Base-by-base conservation (phyloP, 2,888 invertebrate species). In the Epinotia bilunana region DNA sequence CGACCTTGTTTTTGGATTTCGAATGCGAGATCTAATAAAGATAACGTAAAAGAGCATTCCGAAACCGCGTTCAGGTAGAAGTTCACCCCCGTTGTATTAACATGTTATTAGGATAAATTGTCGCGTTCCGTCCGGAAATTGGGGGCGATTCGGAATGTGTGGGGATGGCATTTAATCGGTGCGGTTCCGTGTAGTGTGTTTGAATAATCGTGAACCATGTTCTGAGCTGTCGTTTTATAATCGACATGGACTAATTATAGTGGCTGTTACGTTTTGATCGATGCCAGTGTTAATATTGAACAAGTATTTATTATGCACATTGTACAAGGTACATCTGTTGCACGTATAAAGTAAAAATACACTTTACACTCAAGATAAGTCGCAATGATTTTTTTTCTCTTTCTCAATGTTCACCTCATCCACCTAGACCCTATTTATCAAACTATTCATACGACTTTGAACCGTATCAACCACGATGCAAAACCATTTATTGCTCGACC, bases 91-190 rank as follows among this genome's bases (percentile, higher is more conserved):
- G 73, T 77, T 81, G 81, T 88, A 87, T 89, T 88, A 88, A 86
- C 89, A 88, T 90, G 90, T 88, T 90, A 90, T 91, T 91, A 86
- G 86, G 87, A 88, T 91, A 90, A 90, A 87, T 83, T 87, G 88
- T 87, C 86, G 87, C 87, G 80, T 82, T 81, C 78, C 80, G 69
- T 76, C 80, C 81, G 84, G 84, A 86, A 86, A 86, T 86, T 80
- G 79, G 85, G 85, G 87, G 86, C 83, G 83, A 83, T 83, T 85
- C 81, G 81, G 82, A 81, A 83, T 79, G 64, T 71, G 77, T 70
- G 76, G 64, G 76, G 78, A 80, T 80, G 80, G 67, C 78, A 79
- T 79, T 81, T 82, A 84, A 83, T 83, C 80, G 81, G 78, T 63
- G 76, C 76, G 73, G 76, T 80, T 76, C 79, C 79, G 77, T 77